These are phyloP conservation scores for Grantiella picta DNA, from an alignment of 2,113 vertebrate species.

Conservation along the genomic window DNA sequence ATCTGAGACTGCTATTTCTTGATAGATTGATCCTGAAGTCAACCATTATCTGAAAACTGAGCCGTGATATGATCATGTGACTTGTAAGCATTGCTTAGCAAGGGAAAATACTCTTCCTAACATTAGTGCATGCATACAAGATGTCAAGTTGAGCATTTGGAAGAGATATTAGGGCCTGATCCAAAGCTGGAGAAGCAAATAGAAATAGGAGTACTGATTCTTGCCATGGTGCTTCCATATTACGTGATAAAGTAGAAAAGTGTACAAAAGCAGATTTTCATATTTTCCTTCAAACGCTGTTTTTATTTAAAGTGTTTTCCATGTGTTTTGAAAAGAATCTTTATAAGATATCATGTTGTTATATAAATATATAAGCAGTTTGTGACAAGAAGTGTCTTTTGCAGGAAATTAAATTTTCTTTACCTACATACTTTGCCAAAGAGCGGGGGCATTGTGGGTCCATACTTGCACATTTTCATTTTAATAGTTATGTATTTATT, in stretches of 20 bases:
- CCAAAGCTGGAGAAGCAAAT: background rate
- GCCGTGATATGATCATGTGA: background rate
- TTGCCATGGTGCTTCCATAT: background rate
- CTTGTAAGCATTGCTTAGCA: background rate
- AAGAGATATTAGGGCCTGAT: background rate
- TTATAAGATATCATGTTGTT: background rate
- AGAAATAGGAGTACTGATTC: background rate
- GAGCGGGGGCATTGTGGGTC: fast-evolving
- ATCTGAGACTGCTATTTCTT: background rate
- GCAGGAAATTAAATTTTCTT: background rate
- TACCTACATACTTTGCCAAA: background rate
- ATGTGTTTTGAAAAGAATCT: background rate
- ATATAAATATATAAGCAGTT: background rate
- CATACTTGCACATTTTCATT: background rate
- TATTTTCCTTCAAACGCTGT: background rate
- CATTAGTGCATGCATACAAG: background rate
- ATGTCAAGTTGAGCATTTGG: background rate
- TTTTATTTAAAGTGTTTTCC: background rate
- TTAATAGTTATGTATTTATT: background rate
- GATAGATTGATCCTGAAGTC: background rate
- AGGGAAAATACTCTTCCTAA: background rate
- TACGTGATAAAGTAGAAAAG: background rate
- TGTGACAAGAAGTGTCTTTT: background rate
- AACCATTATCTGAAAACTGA: background rate
- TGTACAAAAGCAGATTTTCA: background rate